Base-by-base conservation (phyloP, 2,797 vertebrate species). In the Phataginus tricuspis region DNA sequence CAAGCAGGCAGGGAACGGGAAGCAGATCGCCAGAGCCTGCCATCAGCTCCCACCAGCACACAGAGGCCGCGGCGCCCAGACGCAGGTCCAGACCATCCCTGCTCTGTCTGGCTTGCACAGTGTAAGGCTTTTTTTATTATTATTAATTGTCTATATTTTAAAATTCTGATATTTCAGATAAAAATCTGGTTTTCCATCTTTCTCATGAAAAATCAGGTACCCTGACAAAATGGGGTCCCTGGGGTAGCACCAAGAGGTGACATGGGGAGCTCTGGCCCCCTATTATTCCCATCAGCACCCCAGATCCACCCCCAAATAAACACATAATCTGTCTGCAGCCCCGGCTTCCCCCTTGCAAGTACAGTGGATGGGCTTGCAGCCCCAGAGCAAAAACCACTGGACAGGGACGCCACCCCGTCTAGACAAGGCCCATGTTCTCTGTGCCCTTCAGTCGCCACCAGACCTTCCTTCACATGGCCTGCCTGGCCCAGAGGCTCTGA, bases 161-260 rank as follows among this genome's bases (percentile, higher is more conserved):
- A 78, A 94, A 86, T 71, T 45, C 13, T 63, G n/a, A 78, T 66
- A 64, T 79, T 92, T 84, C 42, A 53, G 63, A 9, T 51, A 59
- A 94, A 92, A 86, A 57, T 85, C 21, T 53, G 10, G 31, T 78
- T 74, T 87, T 94, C 45, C 13, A 87, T 8, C 6, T 96, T 90
- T 92, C 74, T 94, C 51, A 27, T 89, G 5, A 93, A 96, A 97
- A 88, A 39, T 55, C 37, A 42, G 39, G 27, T 64, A 45, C 29
- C 71, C 42, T 78, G 45, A 90, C 27, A 82, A 94, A 45, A 61
- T 45, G 2, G 18, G 53, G 0, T 16, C 16, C 25, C 29, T 42
- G 25, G 4, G 3, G 2, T 29, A 31, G 34, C 15, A 78, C n/a
- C 23, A 71, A 45, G 12, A 21, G 19, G 68, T 72, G 31, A 78